Base-by-base conservation (phyloP, 2,888 invertebrate species). In the Balanococcus diminutus region DNA sequence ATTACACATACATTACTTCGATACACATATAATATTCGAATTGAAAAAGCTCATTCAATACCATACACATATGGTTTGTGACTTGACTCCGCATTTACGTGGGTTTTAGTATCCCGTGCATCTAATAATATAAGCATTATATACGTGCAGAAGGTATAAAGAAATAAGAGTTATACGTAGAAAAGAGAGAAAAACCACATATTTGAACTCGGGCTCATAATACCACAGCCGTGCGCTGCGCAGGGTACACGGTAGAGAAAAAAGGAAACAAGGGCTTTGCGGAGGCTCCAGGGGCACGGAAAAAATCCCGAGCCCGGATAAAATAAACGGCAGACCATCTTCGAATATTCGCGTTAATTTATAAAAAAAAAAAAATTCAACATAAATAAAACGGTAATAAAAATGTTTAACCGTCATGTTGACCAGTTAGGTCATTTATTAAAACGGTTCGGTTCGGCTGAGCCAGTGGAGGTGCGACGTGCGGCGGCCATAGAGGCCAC, bases 381-480 rank as follows among this genome's bases (percentile, higher is more conserved):
- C 75, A 79, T 79, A 79, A 79, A 79, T 79, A 79, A 79, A 79
- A 79, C 28, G 28, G 75, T 79, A 79, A 79, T 79, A 79, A 79
- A 79, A 79, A 79, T 79, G 75, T 79, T 79, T 79, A 79, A 36
- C 75, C 75, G 75, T 79, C 75, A 36, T 79, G 75, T 79, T 28
- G 75, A 79, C 75, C 75, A 79, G 75, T 79, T 79, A 9, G 75
- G 75, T 19, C 36, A 79, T 79, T 79, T 79, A 79, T 79, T 79
- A 36, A 79, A 79, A 79, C 36, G 75, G 28, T 67, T 28, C 67
- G 67, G 28, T n/a, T n/a, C n/a, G n/a, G n/a, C n/a, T n/a, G n/a
- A n/a, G n/a, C n/a, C n/a, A n/a, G n/a, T n/a, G 14, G 46, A 11
- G 46, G 5, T 14, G 46, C 14, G 46, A 14, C 46, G 3, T 36